These are phyloP conservation scores for Aphelocoma californica DNA, from an alignment of 2,797 vertebrate genomes.

Conservation along the genomic window DNA sequence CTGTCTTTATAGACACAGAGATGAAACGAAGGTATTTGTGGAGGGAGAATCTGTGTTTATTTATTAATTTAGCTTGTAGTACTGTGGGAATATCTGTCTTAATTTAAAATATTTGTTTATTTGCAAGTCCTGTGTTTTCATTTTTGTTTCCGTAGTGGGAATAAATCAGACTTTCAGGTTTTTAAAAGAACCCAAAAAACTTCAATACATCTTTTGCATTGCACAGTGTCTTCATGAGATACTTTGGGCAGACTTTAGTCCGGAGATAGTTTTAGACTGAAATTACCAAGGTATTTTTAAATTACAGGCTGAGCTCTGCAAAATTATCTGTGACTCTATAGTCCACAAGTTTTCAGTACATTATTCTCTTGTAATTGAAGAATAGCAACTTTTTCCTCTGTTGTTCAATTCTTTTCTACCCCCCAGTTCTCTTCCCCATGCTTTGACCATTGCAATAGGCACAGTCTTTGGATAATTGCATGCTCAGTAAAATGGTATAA, in stretches of 20 bases:
- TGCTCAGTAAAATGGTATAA: neutral
- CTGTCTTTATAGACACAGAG: neutral
- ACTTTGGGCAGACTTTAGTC: neutral
- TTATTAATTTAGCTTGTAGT: neutral
- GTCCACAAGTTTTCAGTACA: neutral
- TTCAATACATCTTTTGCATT: neutral
- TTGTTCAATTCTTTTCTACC: neutral
- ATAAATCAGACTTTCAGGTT: neutral
- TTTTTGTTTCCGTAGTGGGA: neutral
- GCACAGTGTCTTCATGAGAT: neutral
- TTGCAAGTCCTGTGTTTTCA: neutral
- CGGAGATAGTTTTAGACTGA: neutral
- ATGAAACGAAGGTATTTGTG: neutral
- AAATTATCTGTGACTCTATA: neutral
- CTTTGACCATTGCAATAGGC: neutral
- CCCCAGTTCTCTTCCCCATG: neutral
- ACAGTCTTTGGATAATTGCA: neutral
- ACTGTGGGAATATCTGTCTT: neutral
- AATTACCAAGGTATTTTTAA: neutral
- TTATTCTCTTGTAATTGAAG: neutral
- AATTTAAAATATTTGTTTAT: constrained; percentile 44
- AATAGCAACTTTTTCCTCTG: neutral
- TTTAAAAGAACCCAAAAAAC: neutral
- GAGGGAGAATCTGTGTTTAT: neutral
- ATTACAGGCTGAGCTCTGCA: neutral